These are phyloP conservation scores for Lutjanus argentimaculatus DNA, from an alignment of 2,797 vertebrate genomes.

Conservation along the genomic window DNA sequence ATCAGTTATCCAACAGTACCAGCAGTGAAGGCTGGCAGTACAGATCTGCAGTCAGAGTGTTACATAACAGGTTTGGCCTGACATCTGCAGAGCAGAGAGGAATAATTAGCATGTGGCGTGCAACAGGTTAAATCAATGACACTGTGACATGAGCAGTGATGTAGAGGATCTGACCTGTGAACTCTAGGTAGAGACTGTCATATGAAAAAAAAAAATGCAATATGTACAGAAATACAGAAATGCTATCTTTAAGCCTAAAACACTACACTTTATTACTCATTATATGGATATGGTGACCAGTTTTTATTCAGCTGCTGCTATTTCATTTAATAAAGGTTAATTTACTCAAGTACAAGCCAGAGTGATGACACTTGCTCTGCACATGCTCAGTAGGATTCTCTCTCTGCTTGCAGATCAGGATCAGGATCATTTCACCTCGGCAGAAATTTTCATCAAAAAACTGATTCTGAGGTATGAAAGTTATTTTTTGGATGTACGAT, in stretches of 20 bases:
- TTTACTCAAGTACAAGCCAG: too few relatives aligned
- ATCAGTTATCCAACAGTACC: neutral
- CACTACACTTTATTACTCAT: neutral
- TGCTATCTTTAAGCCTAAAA: neutral
- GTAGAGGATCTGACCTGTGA: slow-evolving; percentile 17
- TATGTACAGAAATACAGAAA: neutral
- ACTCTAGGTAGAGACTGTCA: neutral
- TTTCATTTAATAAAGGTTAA: neutral
- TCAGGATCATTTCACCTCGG: too few relatives aligned
- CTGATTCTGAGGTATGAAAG: too few relatives aligned
- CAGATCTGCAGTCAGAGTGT: slow-evolving; percentile 18
- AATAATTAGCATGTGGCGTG: slow-evolving; percentile 28
- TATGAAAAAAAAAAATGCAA: neutral
- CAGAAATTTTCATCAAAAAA: too few relatives aligned
- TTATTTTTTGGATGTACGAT: too few relatives aligned
- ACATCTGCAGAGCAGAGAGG: slow-evolving; percentile 5
- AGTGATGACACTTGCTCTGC: too few relatives aligned
- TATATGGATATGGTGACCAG: neutral
- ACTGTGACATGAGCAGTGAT: slow-evolving; percentile 22
- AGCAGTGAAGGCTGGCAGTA: slow-evolving; percentile 6
- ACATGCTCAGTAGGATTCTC: too few relatives aligned
- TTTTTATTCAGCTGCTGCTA: neutral
- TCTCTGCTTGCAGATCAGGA: too few relatives aligned
- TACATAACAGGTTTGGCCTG: slow-evolving; percentile 43
- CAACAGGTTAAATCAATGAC: slow-evolving; percentile 61